phyloP scores from a whole-genome alignment of 2,888 invertebrate genomes.

The Mythimna impura region DNA sequence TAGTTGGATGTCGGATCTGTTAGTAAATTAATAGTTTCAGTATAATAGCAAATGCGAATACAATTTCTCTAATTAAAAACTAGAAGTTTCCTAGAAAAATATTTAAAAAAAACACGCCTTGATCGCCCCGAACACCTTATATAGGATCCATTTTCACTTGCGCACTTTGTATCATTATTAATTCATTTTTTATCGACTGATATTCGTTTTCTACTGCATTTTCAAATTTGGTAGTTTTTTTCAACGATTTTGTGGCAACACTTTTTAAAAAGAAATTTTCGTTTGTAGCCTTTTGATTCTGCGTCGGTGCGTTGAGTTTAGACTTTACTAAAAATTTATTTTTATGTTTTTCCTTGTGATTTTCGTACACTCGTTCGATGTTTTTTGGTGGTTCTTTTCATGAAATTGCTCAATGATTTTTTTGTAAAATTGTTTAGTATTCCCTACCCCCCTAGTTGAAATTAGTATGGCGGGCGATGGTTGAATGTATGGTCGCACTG shows the following conservation, averaged over 20 bases:
- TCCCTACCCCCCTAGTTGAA: constrained; percentile 83
- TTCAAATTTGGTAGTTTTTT: constrained; percentile 65
- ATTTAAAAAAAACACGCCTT: constrained; percentile 78
- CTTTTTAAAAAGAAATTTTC: constrained; percentile 68
- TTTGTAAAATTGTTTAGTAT: constrained; percentile 81
- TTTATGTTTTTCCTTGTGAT: constrained; percentile 68
- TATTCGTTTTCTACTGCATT: constrained; percentile 67
- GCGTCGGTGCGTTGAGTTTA: constrained; percentile 68
- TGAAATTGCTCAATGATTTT: constrained; percentile 88
- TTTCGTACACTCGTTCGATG: constrained; percentile 73
- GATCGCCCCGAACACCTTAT: constrained; percentile 74
- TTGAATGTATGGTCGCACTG: constrained; percentile 86
- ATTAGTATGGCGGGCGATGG: constrained; percentile 80
- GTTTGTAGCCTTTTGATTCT: constrained; percentile 71
- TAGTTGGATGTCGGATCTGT: constrained; percentile 54
- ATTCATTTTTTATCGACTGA: constrained; percentile 64
- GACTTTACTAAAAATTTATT: constrained; percentile 66
- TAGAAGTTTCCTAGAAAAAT: constrained; percentile 70
- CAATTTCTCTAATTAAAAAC: constrained; percentile 72
- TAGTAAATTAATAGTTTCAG: constrained; percentile 77
- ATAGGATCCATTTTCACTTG: constrained; percentile 71
- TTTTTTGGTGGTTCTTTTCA: constrained; percentile 81
- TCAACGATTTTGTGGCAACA: constrained; percentile 75
- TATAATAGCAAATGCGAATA: constrained; percentile 73
- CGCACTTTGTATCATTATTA: constrained; percentile 70